These are phyloP conservation scores for Crocodylus rhombifer DNA, from an alignment of 2,797 vertebrate genomes.

Conservation along the genomic window DNA sequence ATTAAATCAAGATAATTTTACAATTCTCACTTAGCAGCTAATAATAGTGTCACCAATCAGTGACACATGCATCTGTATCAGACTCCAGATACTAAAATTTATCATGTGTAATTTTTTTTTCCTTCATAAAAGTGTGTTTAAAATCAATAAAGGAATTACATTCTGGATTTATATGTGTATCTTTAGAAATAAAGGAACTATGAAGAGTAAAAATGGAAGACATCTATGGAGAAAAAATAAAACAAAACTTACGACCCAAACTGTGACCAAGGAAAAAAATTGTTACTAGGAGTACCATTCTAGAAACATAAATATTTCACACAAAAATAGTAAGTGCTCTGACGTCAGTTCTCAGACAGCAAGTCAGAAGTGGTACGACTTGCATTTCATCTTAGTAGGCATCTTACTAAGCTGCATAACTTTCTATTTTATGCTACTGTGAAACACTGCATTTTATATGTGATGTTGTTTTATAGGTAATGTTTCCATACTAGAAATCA, in stretches of 20 bases:
- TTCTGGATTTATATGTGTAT: accelerated
- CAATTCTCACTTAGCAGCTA: neutral
- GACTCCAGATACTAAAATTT: accelerated
- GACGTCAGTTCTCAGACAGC: neutral
- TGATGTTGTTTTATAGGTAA: neutral
- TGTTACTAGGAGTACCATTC: neutral
- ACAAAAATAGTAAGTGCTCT: accelerated
- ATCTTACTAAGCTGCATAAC: neutral
- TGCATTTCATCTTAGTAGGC: neutral
- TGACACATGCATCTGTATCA: neutral
- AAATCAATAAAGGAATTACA: neutral
- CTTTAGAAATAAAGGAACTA: neutral
- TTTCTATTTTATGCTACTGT: neutral
- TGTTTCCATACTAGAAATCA: neutral
- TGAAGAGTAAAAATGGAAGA: neutral
- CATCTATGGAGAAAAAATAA: neutral
- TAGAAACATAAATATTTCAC: neutral
- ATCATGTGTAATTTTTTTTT: neutral
- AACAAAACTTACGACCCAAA: neutral
- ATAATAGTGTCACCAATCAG: neutral
- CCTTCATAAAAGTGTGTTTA: neutral
- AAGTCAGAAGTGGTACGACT: neutral
- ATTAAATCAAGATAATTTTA: neutral
- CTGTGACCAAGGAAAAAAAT: neutral
- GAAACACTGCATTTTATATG: neutral